Base-by-base conservation (phyloP, 2,888 invertebrate species). In the Teinopalpus imperialis region DNA sequence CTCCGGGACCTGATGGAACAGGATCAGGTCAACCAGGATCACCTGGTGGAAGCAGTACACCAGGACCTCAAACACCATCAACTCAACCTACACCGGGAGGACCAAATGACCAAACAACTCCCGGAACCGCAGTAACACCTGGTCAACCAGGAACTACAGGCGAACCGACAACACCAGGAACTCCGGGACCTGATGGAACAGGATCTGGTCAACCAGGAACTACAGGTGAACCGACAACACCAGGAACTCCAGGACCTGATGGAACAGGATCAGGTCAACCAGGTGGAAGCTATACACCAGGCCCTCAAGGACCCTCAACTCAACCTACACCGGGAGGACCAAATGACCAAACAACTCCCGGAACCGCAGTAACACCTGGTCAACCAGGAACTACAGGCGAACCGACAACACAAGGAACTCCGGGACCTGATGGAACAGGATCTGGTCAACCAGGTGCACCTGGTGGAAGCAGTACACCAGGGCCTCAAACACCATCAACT, bases 381-480 rank as follows among this genome's bases (percentile, higher is more conserved):
- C 12, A 10, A 1, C 49, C 51, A 29, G 45, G 35, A 3, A 30
- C 42, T 26, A 37, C 37, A 1, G 5, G 30, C 7, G 43, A 43
- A 24, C 37, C 41, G 10, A 41, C 36, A 5, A 2, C 3, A 2
- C 51, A 45, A 12, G 35, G 32, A 5, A 30, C 32, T 1, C 39
- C 46, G 21, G 44, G 27, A 2, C 9, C 18, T 0, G 24, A 29
- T 12, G 40, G 35, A n/a, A 41, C 35, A 40, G 31, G 5, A 34
- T 27, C 21, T 21, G 8, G 20, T 1, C 4, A 16, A 4, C 16
- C 16, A 2, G 16, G 16, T 1, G 16, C 20, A n/a, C 45, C 49
- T 27, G 12, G 29, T 0, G 8, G 13, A 0, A 36, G 42, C 14
- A 40, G 36, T 3, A 21, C 31, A 8, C 37, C 41, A 26, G 47